These are phyloP conservation scores for Ceuthmochares aereus DNA, from an alignment of 2,113 vertebrate species.

Conservation along the genomic window DNA sequence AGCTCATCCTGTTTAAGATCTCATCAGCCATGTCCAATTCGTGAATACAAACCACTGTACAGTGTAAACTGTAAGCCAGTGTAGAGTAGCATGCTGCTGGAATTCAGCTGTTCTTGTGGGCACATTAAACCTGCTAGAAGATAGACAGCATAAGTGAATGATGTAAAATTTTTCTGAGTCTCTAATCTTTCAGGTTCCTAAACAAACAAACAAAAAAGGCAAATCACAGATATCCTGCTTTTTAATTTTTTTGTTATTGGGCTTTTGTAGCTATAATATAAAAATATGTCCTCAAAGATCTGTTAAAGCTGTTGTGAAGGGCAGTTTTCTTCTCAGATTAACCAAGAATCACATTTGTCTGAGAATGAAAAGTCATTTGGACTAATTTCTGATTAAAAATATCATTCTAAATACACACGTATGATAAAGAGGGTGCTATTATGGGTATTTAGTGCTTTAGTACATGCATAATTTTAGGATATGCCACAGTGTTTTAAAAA, in stretches of 20 bases:
- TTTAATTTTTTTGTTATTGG: background rate
- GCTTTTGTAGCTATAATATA: background rate
- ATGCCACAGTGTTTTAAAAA: background rate
- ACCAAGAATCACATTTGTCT: background rate
- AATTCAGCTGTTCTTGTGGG: background rate
- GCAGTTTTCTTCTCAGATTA: background rate
- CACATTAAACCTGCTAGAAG: background rate
- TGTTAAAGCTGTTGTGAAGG: background rate
- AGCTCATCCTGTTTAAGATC: background rate
- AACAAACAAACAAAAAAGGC: background rate
- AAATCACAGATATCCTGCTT: background rate
- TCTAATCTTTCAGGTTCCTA: background rate
- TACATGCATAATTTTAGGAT: background rate
- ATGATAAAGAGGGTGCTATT: background rate
- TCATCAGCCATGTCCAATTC: background rate
- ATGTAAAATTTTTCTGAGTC: background rate
- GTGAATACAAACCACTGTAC: background rate
- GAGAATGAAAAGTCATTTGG: background rate
- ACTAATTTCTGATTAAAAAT: background rate
- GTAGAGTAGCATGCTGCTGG: background rate
- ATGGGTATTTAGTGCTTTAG: background rate
- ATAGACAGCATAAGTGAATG: background rate
- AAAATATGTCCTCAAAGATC: background rate
- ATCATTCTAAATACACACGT: background rate
- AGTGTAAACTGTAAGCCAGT: background rate